Evolutionary conservation across 2,797 vertebrate genomes (phyloP).

Genomic region (Oreortyx pictus): DNA sequence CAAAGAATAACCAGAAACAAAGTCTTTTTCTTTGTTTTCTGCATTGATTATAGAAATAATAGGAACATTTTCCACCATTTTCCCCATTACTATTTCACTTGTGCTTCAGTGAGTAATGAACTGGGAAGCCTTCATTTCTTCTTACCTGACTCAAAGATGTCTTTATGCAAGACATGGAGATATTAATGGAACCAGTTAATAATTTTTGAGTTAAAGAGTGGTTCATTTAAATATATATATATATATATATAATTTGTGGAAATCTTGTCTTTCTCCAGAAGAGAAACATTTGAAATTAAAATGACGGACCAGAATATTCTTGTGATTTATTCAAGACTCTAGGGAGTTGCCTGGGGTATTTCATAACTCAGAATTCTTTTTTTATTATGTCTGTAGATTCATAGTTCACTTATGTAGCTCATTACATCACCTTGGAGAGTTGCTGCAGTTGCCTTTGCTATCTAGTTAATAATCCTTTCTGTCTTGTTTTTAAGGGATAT

Average conservation of each 20-base stretch:
- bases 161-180: not conserved
- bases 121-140: not conserved
- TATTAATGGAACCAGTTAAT: not conserved
- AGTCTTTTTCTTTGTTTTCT: not conserved
- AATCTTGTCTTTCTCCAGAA: not conserved
- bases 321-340: not conserved
- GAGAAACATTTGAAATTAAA: conserved; percentile 17
- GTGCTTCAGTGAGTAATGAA: not conserved
- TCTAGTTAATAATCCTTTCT: not conserved
- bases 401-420: not conserved
- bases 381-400: not conserved
- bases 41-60: not conserved
- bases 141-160: not conserved
- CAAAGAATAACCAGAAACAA: not conserved
- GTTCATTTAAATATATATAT: no score
- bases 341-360: not conserved
- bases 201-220: not conserved
- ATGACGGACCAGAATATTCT: not conserved
- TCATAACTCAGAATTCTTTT: not conserved
- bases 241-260: not conserved
- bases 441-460: not conserved
- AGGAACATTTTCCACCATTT: not conserved
- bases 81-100: not conserved
- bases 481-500: not conserved
- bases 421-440: not conserved